Evolutionary conservation across 2,797 vertebrate genomes (phyloP), one percentile per base, ranked within the genome.

Genomic region (Falco rusticolus): DNA sequence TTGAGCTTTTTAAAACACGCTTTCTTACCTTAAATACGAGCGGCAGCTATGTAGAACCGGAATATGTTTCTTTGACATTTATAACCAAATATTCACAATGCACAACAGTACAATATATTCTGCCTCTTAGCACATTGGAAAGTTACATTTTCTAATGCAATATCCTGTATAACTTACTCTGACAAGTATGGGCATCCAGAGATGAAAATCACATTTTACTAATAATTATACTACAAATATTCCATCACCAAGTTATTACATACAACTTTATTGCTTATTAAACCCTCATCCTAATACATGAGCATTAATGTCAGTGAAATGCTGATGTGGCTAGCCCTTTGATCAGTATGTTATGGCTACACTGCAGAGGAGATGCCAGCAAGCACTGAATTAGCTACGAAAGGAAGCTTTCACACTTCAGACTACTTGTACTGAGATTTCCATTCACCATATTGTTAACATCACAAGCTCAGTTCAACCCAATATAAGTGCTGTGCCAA

Each of bases 1-100:
- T 17, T 71, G 29, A 94, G 13, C 4, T 83, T 84, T 95, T 57
- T 31, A 94, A 77, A 87, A 80, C 8, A 88, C 9, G n/a, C 15
- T n/a, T 89, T 61, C 71, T 94, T 50, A 80, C 20, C 34, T 72
- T 60, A 74, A 86, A 85, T 8, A 76, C 5, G 85, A 31, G 18
- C 19, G 70, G 56, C 19, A 84, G 26, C 22, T 77, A 41, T 4
- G 2, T 53, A 50, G 57, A 70, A 63, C 4, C 31, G 80, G 21
- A 61, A 80, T 78, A 64, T 63, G 59, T 59, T 83, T 89, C 82
- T 63, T 45, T 69, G 56, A 68, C 45, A 43, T 63, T 34, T 77
- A 10, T 19, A 87, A 91, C 4, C 31, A 19, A 72, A 51, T 29
- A 45, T 34, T 48, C 51, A 24, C 8, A 59, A 14, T 63, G 22